Base-by-base conservation (phyloP, 2,797 vertebrate species). In the Tapirus indicus region DNA sequence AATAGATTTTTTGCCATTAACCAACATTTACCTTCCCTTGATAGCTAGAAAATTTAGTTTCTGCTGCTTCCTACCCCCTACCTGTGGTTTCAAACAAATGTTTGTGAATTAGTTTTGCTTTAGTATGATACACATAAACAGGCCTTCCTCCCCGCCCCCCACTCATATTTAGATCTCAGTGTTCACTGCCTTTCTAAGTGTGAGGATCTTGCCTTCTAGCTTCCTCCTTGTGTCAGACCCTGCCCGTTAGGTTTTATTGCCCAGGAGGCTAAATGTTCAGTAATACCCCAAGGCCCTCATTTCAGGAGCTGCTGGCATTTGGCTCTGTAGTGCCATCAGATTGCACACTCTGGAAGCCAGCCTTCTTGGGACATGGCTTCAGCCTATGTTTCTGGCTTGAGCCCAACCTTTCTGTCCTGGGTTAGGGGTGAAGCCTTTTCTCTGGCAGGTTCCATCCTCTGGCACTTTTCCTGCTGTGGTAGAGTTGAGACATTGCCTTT, bases 171-270 rank as follows among this genome's bases (percentile, higher is more conserved):
- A 16, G 44, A 38, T 78, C 79, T 38, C n/a, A 25, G 1, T 4
- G 0, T 60, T 85, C 2, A 1, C 7, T 38, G 38, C 41, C 54
- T 84, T 71, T 80, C 72, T 54, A 35, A 62, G 11, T 78, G 47
- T 80, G 27, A n/a, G 52, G 11, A 16, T 78, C 62, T 74, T 29
- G 44, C 32, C 35, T 68, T 79, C 58, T 27, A 14, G 11, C 13
- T 23, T 78, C 27, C 18, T 29, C 13, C 3, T 38, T 41, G 32
- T 41, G 52, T 7, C n/a, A 17, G 44, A 25, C 29, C n/a, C 44
- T 44, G 9, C 56, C 56, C 8, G 0, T 2, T 12, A 3, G n/a
- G 14, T 41, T 6, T 52, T 74, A 21, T 1, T 27, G 3, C 68
- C 38, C 79, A 32, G 54, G 49, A 69, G 32, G 14, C 69, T n/a